Conservation (phyloP, 2,113 vertebrate genomes). For the Heptranchias perlo region DNA sequence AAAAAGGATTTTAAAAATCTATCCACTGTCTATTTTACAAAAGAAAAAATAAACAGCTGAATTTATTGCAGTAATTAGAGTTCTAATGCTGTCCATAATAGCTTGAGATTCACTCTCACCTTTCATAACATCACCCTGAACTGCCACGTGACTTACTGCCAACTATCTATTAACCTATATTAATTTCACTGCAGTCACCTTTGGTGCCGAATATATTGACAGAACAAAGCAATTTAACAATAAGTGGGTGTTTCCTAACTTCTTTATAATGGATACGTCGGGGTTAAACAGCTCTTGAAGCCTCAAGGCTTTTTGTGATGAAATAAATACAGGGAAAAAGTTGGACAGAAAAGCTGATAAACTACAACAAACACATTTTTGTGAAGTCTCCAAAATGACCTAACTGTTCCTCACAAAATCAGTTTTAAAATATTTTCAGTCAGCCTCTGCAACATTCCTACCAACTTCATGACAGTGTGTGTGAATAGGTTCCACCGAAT, state of each 20-base stretch:
- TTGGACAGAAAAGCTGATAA: background rate
- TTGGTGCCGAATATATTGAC: background rate
- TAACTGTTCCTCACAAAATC: background rate
- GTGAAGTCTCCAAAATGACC: background rate
- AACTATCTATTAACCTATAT: background rate
- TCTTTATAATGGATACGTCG: background rate
- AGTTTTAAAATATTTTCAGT: constrained; percentile 2
- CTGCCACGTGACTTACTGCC: background rate
- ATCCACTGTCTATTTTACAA: background rate
- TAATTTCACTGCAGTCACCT: background rate
- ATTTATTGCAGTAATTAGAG: background rate
- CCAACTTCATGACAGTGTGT: background rate
- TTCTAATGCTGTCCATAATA: background rate
- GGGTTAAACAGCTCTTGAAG: background rate
- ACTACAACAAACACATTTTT: background rate
- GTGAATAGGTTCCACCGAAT: background rate
- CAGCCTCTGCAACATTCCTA: background rate
- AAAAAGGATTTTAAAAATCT: background rate
- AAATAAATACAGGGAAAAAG: background rate
- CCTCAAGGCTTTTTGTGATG: background rate
- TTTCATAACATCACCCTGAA: background rate
- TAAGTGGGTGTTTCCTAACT: background rate
- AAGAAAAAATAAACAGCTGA: background rate
- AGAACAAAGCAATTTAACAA: background rate
- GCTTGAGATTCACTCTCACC: background rate